Evolutionary conservation across 2,888 invertebrate species (phyloP).

Genomic region (Nymphalis urticae): DNA sequence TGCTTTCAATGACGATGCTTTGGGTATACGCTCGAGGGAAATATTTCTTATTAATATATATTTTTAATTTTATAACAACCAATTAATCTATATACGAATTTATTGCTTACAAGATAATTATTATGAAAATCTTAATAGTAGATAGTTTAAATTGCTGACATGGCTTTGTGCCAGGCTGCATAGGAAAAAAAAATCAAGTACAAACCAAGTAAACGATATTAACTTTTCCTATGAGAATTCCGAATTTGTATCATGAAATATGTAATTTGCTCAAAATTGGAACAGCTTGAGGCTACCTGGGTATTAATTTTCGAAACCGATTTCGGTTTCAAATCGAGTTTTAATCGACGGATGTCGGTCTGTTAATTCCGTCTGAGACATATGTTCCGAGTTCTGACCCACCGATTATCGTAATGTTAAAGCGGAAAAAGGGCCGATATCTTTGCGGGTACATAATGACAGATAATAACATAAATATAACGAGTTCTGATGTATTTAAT

Average conservation of each 20-base stretch:
- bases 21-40: background rate
- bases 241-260: background rate
- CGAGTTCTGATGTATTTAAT: constrained; percentile 28
- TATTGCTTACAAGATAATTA: no score
- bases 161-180: no score
- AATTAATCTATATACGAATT: no score
- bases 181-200: background rate
- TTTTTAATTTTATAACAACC: no score
- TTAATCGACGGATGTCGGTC: constrained; percentile 66
- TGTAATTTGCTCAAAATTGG: constrained; percentile 8
- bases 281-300: constrained; percentile 8
- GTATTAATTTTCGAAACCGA: constrained; percentile 24
- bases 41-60: background rate
- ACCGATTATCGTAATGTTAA: constrained; percentile 61
- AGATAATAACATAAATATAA: constrained; percentile 32
- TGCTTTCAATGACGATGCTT: background rate
- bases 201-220: background rate
- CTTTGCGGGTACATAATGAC: constrained; percentile 37
- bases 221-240: background rate
- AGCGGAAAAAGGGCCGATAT: constrained; percentile 34
- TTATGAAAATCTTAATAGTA: no score
- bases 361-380: constrained; percentile 48
- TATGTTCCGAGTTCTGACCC: constrained; percentile 49
- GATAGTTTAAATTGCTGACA: no score
- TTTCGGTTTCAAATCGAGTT: constrained; percentile 60